Conservation (phyloP, 1,140 invertebrate species). For the Drosophila busckii region DNA sequence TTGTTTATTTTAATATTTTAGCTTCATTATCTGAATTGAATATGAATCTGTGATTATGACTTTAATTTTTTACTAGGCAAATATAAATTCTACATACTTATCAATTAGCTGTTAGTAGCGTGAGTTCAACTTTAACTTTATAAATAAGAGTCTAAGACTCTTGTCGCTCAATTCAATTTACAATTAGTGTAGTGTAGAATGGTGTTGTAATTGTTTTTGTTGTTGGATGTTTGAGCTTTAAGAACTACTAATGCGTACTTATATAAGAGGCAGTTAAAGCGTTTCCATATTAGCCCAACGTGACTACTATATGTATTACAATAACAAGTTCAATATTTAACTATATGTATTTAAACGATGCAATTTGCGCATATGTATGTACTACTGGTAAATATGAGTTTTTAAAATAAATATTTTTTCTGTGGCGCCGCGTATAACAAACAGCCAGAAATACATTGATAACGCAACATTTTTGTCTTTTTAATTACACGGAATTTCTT, state of each 20-base stretch:
- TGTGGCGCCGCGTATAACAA: slow-evolving; percentile 23
- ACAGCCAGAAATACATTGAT: slow-evolving; percentile 46
- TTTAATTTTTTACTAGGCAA: too few relatives aligned
- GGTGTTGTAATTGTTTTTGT: slow-evolving; percentile 31
- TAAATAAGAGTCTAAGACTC: too few relatives aligned
- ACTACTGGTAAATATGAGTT: slow-evolving; percentile 25
- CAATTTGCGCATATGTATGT: slow-evolving; percentile 21
- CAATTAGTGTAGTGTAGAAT: too few relatives aligned
- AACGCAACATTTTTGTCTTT: slow-evolving; percentile 15
- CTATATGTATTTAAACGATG: slow-evolving; percentile 5
- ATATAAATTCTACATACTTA: too few relatives aligned
- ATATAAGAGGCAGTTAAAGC: slow-evolving; percentile 43
- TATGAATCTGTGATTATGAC: too few relatives aligned
- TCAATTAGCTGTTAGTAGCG: too few relatives aligned
- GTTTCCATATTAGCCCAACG: slow-evolving; percentile 45
- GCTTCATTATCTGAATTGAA: too few relatives aligned
- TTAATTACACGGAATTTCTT: slow-evolving; percentile 17
- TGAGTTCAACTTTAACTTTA: too few relatives aligned
- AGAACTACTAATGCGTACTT: neutral
- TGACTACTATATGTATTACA: slow-evolving; percentile 49
- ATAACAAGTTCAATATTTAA: slow-evolving; percentile 13
- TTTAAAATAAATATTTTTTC: slow-evolving; percentile 19
- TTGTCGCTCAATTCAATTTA: too few relatives aligned
- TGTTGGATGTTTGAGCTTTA: too few relatives aligned
- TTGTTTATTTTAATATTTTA: too few relatives aligned